Conservation (phyloP, 1,140 invertebrate species). For the Aphaenogaster floridana region DNA sequence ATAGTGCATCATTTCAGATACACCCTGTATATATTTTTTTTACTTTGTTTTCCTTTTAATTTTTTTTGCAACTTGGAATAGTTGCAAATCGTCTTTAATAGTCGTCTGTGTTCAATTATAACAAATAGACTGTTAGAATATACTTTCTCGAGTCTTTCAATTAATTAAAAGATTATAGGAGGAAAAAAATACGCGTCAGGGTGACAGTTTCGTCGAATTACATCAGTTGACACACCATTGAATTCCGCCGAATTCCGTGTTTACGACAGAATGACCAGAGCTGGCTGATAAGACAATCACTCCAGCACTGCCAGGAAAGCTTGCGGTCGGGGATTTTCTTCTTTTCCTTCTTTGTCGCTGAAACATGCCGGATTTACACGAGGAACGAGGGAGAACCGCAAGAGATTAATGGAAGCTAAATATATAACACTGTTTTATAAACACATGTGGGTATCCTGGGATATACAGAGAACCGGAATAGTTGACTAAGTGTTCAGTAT, state of each 20-base stretch:
- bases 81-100: background rate
- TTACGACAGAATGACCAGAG: background rate
- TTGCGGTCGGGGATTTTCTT: constrained; percentile 39
- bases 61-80: background rate
- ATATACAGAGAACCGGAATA: constrained; percentile 69
- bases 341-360: background rate
- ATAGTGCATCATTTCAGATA: too few relatives aligned
- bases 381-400: background rate
- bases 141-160: background rate
- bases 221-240: background rate
- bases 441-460: constrained; percentile 76
- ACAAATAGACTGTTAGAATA: background rate
- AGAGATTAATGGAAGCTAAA: constrained; percentile 78
- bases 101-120: background rate
- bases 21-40: background rate
- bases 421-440: constrained; percentile 84
- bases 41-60: background rate
- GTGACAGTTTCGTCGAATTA: constrained; percentile 32
- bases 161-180: constrained; percentile 26
- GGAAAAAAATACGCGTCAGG: background rate
- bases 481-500: constrained; percentile 51
- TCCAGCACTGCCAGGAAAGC: background rate
- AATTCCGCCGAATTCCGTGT: background rate
- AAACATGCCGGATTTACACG: background rate
- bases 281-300: constrained; percentile 4